Conservation (phyloP, 2,888 invertebrate genomes). For the Agrochola lota region DNA sequence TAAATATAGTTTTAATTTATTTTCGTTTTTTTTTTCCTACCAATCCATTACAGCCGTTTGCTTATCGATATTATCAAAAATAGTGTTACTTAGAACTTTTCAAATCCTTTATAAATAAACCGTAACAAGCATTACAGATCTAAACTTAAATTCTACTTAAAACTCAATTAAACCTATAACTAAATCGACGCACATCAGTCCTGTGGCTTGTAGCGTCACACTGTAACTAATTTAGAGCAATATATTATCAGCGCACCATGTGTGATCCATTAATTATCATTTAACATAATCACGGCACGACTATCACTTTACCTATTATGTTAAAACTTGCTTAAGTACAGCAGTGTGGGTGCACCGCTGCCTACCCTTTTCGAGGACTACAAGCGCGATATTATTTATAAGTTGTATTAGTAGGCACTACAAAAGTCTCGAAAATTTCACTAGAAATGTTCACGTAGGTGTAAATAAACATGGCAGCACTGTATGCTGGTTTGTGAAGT, state of each 20-base stretch:
- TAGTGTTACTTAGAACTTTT: too few species aligned
- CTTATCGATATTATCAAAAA: neutral
- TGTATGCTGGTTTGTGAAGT: too few species aligned
- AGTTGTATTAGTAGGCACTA: too few species aligned
- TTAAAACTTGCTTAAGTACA: neutral
- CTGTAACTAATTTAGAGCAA: constrained; percentile 39
- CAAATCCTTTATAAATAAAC: neutral
- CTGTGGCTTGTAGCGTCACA: neutral
- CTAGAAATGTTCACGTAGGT: too few species aligned
- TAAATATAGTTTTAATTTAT: too few species aligned
- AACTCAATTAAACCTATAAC: neutral
- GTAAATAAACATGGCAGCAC: too few species aligned
- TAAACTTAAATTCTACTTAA: constrained; percentile 10
- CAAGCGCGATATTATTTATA: neutral
- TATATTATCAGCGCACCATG: constrained; percentile 51
- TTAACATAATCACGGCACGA: constrained; percentile 25
- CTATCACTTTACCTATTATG: neutral
- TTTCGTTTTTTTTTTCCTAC: too few species aligned
- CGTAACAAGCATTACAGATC: too few species aligned
- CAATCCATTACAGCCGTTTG: neutral
- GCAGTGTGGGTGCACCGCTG: neutral
- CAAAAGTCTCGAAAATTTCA: too few species aligned
- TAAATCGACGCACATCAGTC: constrained; percentile 37
- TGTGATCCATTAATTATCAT: constrained; percentile 50
- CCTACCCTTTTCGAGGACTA: neutral